Evolutionary conservation across 2,113 vertebrate species (phyloP), one percentile per base, ranked within the genome.

Genomic region (Naja naja): DNA sequence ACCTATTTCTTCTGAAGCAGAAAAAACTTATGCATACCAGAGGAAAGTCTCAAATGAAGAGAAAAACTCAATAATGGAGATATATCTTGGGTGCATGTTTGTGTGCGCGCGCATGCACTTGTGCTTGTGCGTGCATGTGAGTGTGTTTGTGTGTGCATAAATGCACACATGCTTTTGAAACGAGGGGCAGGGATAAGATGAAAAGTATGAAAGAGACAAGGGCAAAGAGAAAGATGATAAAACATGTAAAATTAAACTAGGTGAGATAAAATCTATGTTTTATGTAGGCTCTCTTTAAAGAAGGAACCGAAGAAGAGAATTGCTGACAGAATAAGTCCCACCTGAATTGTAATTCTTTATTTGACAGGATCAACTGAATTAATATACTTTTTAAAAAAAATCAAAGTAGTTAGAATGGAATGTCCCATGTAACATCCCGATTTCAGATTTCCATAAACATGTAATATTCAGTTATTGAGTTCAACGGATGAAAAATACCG

Each of bases 1-100:
- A 43, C 81, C 43, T 60, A 52, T 85, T 58, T 89, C 45, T 58
- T 94, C 81, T 94, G 20, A 93, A 91, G 47, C 86, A 23, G 6
- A 27, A 16, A 49, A 74, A 74, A 11, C 5, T 86, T 74, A 4
- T 55, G 23, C 10, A 18, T 89, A 27, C n/a, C 9, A 90, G 56
- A 5, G 49, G n/a, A 56, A 81, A 90, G 9, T 53, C 14, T 52
- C 53, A 58, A 45, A 25, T 20, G 58, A 60, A 89, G 30, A 89
- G 30, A 87, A 43, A 88, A 53, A 11, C 85, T 69, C 85, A 52
- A 2, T 8, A n/a, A 60, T 12, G 43, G 43, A 49, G 49, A 7
- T 74, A 9, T 23, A n/a, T 0, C 27, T n/a, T 69, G 30, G 34
- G 64, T 34, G 58, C 54, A 20, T 20, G 8, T 27, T 23, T 60